Conservation (phyloP, 1,140 invertebrate genomes). For the Bathynomus jamesi region DNA sequence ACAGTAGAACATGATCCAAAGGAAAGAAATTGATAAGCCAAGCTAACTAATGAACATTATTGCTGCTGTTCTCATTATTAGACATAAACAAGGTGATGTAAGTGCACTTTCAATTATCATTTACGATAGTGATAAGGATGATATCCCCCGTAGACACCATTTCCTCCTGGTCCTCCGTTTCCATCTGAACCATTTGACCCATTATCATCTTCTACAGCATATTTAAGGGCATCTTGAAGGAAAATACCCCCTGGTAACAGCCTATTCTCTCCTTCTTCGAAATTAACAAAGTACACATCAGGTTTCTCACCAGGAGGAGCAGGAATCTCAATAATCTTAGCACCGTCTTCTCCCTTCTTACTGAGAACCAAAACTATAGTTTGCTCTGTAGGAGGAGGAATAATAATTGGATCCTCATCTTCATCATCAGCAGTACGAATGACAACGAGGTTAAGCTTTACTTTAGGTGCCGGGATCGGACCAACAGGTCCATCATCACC, state of each 20-base stretch:
- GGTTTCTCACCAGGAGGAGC: conserved; percentile 14
- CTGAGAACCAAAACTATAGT: conserved; percentile 32
- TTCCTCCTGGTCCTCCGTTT: too few relatives aligned
- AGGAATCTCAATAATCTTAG: conserved; percentile 23
- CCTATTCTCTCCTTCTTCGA: conserved; percentile 28
- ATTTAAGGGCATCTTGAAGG: conserved; percentile 26
- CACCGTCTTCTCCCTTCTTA: conserved; percentile 16
- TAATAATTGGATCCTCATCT: conserved; percentile 9
- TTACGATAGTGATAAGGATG: too few relatives aligned
- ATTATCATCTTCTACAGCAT: neutral
- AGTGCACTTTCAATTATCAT: too few relatives aligned
- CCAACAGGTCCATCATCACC: conserved; percentile 9
- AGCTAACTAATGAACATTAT: too few relatives aligned
- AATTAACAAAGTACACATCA: conserved; percentile 35
- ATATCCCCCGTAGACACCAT: too few relatives aligned
- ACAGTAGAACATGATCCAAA: too few relatives aligned
- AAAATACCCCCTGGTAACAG: conserved; percentile 24
- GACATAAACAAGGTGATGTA: too few relatives aligned
- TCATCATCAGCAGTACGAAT: conserved; percentile 24
- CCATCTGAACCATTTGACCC: too few relatives aligned
- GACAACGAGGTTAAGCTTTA: conserved; percentile 33
- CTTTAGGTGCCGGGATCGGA: conserved; percentile 16
- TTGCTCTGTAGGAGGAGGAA: conserved; percentile 23
- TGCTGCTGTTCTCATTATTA: too few relatives aligned
- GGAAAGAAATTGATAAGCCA: too few relatives aligned